Percentiles rank a stretch among this genome's conserved stretches.
phyloP scores from a whole-genome alignment of 2,113 vertebrate genomes.

The Protobothrops flavoviridis region DNA sequence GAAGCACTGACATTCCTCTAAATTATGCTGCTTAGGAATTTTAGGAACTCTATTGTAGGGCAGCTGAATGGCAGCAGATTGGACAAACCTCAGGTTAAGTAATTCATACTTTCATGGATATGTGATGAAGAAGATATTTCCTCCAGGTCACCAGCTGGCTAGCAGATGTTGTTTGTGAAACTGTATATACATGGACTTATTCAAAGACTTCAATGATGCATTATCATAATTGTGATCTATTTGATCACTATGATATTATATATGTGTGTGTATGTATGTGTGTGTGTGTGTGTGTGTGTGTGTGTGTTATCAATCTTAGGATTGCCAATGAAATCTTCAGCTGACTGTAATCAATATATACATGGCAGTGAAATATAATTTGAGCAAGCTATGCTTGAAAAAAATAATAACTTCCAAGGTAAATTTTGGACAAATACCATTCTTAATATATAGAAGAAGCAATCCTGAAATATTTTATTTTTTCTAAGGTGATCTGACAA shows the following conservation, averaged over 20 bases:
- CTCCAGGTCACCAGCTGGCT: not conserved
- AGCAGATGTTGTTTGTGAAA: not conserved
- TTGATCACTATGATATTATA: not conserved
- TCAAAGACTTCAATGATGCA: not conserved
- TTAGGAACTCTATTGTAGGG: not conserved
- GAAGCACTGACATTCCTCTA: not conserved
- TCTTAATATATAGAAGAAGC: not conserved
- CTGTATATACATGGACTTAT: not conserved
- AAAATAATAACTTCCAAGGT: conserved; percentile 8
- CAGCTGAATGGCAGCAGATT: not conserved
- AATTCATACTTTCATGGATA: not conserved
- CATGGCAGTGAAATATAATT: conserved; percentile 41
- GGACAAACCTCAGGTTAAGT: not conserved
- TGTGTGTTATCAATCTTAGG: not conserved
- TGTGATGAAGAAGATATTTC: not conserved
- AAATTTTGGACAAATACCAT: not conserved
- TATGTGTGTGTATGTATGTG: no score
- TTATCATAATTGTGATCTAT: no score
- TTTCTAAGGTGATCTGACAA: not conserved
- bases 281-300: no score
- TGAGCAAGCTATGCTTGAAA: not conserved
- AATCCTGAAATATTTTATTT: not conserved
- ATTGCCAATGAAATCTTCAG: not conserved
- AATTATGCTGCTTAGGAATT: not conserved
- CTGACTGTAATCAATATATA: not conserved